Base-by-base conservation (phyloP, 30 jellyfish, hydroid and myxozoan species). In the Hydractinia echinata region DNA sequence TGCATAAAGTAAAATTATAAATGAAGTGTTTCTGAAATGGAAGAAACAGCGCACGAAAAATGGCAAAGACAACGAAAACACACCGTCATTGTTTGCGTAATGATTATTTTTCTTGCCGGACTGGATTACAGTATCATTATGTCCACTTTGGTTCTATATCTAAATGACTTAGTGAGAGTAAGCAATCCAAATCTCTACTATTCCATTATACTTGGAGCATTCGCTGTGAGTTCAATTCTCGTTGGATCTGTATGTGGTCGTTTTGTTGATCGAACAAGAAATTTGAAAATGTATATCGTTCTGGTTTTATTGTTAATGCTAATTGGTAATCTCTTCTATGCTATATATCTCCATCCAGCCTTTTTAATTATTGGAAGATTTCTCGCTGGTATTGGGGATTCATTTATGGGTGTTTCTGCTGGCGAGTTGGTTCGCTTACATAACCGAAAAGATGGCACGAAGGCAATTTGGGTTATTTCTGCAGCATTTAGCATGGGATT, bases 361-460 rank as follows among this genome's bases (percentile, higher is more conserved):
- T 60, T 53, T 50, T 82, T 60, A 60, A 30, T 78, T 4, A 11
- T 78, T 55, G 86, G 86, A 6, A 55, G 86, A 15, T 18, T 78
- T 48, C 8, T 78, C 6, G 86, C 86, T 10, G 86, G 86, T 7
- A 13, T 61, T 18, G 86, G 86, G 6, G 81, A 71, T 30, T 20
- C 60, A 6, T 71, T 71, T 71, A 8, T 58, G 9, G 52, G 67
- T 19, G 83, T 58, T 14, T 44, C 61, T 55, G 61, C 49, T 16
- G 86, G 86, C n/a, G 86, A 78, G 6, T 20, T 78, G 13, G 49
- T 48, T 61, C 21, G 70, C 4, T 19, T 71, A 50, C 50, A 71
- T 71, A 58, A 67, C 21, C 14, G 51, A 1, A 10, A 50, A 14
- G 85, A 61, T 19, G 58, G 82, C 18, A 78, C 81, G 0, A 16